Base-by-base conservation (phyloP, 2,888 invertebrate genomes). In the Pseudeuparius sepicola region DNA sequence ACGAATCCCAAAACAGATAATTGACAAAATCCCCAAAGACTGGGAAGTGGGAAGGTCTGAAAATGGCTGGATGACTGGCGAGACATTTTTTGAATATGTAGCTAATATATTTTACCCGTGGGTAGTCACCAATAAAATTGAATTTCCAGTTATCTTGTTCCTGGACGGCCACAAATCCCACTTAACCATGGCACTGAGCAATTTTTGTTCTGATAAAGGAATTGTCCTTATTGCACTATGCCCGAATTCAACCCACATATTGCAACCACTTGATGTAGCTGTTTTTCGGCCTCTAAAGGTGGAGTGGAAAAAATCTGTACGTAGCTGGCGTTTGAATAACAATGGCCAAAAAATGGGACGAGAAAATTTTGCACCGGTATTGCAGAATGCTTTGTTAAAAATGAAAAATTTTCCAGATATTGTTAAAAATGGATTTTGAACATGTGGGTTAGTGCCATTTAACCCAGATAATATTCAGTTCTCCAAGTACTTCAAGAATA, bases 11-110 rank as follows among this genome's bases (percentile, higher is more conserved):
- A n/a, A n/a, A n/a, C n/a, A n/a, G n/a, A n/a, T n/a, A n/a, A n/a
- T n/a, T n/a, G n/a, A n/a, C n/a, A n/a, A n/a, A n/a, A n/a, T n/a
- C n/a, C n/a, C n/a, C n/a, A n/a, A n/a, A 41, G 48, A 45, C 7
- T 63, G 60, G 60, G 52, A 53, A 24, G 35, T 59, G 16, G 62
- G 60, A 37, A 55, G 50, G 39, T 57, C 58, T 3, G 59, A 63
- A 3, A 54, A 43, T 31, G 61, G 62, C 9, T 63, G 62, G 64
- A 65, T 57, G 59, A 61, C 54, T 4, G 44, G 49, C 3, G 56
- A 55, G 41, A 50, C 47, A 3, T 61, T 63, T 47, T 59, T 44
- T 41, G 56, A 61, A 43, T 61, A 53, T 39, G 49, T 61, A 5
- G 47, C 52, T 3, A 57, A 60, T 43, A 43, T 56, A 18, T 60